Conservation (phyloP, 2,888 invertebrate genomes). For the Andrena bucephala region DNA sequence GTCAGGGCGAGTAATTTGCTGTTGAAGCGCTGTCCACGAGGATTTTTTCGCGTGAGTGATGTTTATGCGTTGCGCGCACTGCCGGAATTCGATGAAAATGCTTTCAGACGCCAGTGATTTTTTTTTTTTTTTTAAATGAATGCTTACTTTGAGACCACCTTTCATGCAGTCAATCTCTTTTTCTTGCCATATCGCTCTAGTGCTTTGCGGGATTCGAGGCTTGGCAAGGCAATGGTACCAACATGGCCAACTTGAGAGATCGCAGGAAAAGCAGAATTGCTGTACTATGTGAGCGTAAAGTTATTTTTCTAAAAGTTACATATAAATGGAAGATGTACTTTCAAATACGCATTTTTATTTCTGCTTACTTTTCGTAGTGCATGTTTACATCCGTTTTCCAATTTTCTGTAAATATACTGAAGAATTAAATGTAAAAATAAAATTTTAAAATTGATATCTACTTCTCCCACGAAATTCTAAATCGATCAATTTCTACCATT, state of each 20-base stretch:
- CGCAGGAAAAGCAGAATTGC: neutral
- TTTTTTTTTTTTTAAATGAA: neutral
- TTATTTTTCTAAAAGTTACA: too few relatives aligned
- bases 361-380: neutral
- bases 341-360: neutral
- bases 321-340: too few relatives aligned
- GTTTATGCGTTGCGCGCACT: constrained; percentile 1
- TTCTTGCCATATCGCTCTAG: neutral
- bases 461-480: neutral
- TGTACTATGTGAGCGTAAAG: too few relatives aligned
- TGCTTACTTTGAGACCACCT: constrained; percentile 1
- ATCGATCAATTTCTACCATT: neutral
- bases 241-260: neutral
- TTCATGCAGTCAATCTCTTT: neutral
- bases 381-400: too few relatives aligned
- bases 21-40: neutral
- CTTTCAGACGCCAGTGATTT: constrained; percentile 9
- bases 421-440: too few relatives aligned
- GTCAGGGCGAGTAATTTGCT: neutral
- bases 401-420: too few relatives aligned
- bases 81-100: constrained; percentile 27
- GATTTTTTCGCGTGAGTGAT: neutral
- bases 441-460: neutral
- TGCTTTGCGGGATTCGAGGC: neutral
- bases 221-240: too few relatives aligned